Conservation (phyloP, 2,797 vertebrate genomes). For the Cynopterus sphinx region DNA sequence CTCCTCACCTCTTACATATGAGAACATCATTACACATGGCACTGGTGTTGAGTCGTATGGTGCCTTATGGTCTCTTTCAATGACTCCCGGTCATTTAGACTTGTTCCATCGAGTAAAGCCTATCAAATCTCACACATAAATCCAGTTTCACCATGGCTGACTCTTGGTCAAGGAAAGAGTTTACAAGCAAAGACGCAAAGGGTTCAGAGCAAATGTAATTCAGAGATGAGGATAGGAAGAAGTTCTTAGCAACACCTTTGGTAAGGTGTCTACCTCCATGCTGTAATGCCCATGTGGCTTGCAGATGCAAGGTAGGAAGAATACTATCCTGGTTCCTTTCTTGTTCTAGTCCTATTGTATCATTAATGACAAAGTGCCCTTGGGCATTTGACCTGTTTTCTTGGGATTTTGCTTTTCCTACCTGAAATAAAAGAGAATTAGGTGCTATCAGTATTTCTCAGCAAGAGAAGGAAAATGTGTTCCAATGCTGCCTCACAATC, state of each 20-base stretch:
- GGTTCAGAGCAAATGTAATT: not conserved
- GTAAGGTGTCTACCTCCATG: not conserved
- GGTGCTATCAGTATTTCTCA: not conserved
- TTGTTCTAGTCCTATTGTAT: not conserved
- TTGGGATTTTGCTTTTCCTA: not conserved
- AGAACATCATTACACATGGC: not conserved
- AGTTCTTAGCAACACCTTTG: not conserved
- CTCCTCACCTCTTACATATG: not conserved
- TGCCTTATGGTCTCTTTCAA: not conserved
- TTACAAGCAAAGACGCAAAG: not conserved
- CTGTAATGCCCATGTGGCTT: not conserved
- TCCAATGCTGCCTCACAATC: not conserved
- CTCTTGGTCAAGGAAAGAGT: not conserved
- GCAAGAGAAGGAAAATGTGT: not conserved
- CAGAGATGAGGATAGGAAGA: not conserved
- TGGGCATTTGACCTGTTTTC: not conserved
- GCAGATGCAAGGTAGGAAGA: not conserved
- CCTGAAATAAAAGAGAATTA: not conserved
- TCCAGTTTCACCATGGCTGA: not conserved
- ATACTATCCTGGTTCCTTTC: not conserved
- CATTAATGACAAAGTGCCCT: not conserved
- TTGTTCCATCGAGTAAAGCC: not conserved
- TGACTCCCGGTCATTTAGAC: not conserved
- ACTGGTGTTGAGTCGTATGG: not conserved
- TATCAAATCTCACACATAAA: not conserved